Evolutionary conservation across 2,797 vertebrate genomes (phyloP), one percentile per base, ranked within the genome.

Genomic region (Tiaroga cobitis): DNA sequence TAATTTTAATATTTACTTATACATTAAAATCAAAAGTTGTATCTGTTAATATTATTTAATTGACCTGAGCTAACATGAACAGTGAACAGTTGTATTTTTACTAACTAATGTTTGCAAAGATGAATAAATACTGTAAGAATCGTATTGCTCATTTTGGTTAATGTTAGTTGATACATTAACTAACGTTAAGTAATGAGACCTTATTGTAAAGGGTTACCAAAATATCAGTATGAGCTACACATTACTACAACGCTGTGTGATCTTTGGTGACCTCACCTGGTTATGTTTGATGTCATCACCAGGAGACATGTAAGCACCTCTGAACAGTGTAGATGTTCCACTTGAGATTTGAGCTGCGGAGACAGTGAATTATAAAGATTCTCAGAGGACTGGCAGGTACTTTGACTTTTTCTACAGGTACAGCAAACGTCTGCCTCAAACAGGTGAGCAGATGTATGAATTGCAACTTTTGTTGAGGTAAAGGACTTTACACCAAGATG

Each of bases 251-350:
- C 4, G 15, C 21, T 29, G 16, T 26, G 24, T 63, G 16, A 77
- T 70, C 26, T 67, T 29, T 43, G 13, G 32, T 26, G 18, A 61
- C 15, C 51, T 39, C 90, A 98, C 98, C 97, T 99, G 98, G 94
- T 98, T 98, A 89, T 99, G 98, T 94, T 99, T 99, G 90, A 98
- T 95, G 93, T 99, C 98, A 91, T 99, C 98, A 72, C 96, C 94
- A 65, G 98, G 97, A 0, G 97, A 97, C 93, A 98, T 97, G 43
- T 99, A 99, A 0, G 98, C 97, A 94, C 99, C 98, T 94, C 98
- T 96, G 93, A 97, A 99, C 91, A 99, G 94, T 80, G 97, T 98
- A 87, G 97, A 97, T 89, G 97, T 97, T 88, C 97, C 98, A 90
- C 97, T 95, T 2, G 95, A 92, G 91, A 96, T 97, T 88, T 98